Percentiles rank a stretch among this genome's conserved stretches.
Evolutionary conservation across 2,113 vertebrate genomes (phyloP).

Genomic region (Perca schrenkii): DNA sequence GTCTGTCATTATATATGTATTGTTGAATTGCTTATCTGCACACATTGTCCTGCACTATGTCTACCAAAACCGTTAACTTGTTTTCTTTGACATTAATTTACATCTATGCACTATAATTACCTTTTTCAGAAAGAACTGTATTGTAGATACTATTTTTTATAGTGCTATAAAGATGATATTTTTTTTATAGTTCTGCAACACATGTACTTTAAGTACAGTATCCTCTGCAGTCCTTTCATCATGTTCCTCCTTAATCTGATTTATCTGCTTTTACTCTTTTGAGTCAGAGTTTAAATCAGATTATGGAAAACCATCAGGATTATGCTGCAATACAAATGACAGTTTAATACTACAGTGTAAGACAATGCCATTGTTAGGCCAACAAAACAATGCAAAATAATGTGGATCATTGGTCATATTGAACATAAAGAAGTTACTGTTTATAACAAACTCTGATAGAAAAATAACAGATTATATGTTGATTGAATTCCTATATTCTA

Average conservation of each 20-base stretch:
- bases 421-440: neutral
- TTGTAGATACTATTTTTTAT: neutral
- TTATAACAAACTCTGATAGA: neutral
- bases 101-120: neutral
- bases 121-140: neutral
- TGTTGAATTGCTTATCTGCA: neutral
- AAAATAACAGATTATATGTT: no score
- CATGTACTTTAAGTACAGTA: neutral
- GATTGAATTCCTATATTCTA: no score
- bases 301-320: conserved; percentile 45
- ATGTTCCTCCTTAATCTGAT: conserved; percentile 36
- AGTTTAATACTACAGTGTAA: conserved; percentile 5
- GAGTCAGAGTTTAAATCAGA: conserved; percentile 31
- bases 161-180: no score
- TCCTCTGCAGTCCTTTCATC: conserved; percentile 2
- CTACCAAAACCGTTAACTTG: neutral
- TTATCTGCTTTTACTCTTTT: conserved; percentile 10
- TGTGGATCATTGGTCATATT: neutral
- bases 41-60: neutral
- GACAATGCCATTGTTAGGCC: neutral
- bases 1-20: neutral
- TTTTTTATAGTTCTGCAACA: conserved; percentile 4
- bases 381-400: neutral
- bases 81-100: neutral
- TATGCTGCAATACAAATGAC: conserved; percentile 24